These are phyloP conservation scores for Rallus limicola DNA, from an alignment of 2,113 vertebrate species.

Conservation along the genomic window DNA sequence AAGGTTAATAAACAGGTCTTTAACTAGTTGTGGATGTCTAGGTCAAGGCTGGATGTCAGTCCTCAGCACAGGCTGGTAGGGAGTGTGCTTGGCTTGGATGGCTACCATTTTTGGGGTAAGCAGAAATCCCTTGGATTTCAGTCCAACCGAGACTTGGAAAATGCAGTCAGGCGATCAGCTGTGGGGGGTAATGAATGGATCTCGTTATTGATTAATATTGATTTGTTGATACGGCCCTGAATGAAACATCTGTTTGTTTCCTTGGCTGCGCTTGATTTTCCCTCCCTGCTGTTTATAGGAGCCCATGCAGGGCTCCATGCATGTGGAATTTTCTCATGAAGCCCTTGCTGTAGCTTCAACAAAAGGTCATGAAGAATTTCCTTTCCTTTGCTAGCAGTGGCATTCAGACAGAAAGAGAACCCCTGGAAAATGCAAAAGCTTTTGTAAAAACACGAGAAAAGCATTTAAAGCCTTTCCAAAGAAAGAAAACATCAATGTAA, in stretches of 20 bases:
- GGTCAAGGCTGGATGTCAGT: neutral
- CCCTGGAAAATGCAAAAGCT: conserved; percentile 48
- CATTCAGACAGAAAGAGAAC: conserved; percentile 50
- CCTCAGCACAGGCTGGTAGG: neutral
- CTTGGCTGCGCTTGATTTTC: neutral
- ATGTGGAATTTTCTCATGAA: conserved; percentile 36
- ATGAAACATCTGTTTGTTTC: conserved; percentile 24
- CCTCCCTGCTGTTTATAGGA: neutral
- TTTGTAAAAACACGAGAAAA: conserved; percentile 53
- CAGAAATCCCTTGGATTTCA: neutral
- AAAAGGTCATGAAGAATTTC: conserved; percentile 60
- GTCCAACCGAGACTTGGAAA: neutral
- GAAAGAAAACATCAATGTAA: conserved; percentile 40
- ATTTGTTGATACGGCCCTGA: neutral
- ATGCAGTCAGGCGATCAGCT: neutral
- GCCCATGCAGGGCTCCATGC: neutral
- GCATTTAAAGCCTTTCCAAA: conserved; percentile 55
- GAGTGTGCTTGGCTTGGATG: neutral
- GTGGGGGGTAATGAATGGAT: neutral
- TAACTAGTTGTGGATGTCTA: neutral
- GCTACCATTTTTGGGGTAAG: neutral
- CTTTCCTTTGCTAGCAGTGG: conserved; percentile 8
- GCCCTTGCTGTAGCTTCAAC: neutral
- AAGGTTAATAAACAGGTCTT: neutral
- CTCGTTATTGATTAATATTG: conserved; percentile 1